Evolutionary conservation across 2,797 vertebrate genomes (phyloP).

Genomic region (Poecilia wingei): DNA sequence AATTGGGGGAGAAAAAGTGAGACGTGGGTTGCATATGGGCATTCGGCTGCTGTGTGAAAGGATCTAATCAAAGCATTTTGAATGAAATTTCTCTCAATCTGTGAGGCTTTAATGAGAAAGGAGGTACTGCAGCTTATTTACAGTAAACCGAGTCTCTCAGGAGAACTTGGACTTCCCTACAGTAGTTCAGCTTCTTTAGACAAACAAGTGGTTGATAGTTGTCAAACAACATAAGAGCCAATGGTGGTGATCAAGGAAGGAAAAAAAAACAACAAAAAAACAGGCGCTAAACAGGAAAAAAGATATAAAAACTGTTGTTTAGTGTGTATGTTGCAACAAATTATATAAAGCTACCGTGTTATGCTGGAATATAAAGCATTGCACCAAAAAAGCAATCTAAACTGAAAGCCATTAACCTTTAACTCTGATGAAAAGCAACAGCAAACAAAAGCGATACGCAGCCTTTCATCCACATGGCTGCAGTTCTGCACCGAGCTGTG

Average conservation of each 20-base stretch:
- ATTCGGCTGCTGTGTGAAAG: neutral
- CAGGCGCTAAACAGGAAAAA: neutral
- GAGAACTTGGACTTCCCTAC: neutral
- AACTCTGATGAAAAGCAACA: slow-evolving; percentile 12
- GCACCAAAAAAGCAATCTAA: slow-evolving; percentile 12
- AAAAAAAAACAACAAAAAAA: no score
- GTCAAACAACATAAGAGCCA: neutral
- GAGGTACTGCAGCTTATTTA: neutral
- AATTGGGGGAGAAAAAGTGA: no score
- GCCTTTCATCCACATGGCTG: slow-evolving; percentile 4
- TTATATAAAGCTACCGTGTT: neutral
- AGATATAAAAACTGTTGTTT: neutral
- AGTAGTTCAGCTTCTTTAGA: neutral
- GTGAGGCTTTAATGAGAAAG: neutral
- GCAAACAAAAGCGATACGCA: slow-evolving; percentile 15
- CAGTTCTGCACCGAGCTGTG: neutral
- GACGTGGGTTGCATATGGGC: no score
- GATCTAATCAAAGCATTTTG: neutral
- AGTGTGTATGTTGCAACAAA: neutral
- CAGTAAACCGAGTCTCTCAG: neutral
- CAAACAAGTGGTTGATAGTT: neutral
- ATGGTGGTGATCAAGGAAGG: neutral
- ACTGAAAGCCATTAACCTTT: slow-evolving; percentile 8
- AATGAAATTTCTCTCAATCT: neutral
- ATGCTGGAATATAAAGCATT: neutral